Evolutionary conservation across 2,888 invertebrate species (phyloP).

Genomic region (Acleris laterana): DNA sequence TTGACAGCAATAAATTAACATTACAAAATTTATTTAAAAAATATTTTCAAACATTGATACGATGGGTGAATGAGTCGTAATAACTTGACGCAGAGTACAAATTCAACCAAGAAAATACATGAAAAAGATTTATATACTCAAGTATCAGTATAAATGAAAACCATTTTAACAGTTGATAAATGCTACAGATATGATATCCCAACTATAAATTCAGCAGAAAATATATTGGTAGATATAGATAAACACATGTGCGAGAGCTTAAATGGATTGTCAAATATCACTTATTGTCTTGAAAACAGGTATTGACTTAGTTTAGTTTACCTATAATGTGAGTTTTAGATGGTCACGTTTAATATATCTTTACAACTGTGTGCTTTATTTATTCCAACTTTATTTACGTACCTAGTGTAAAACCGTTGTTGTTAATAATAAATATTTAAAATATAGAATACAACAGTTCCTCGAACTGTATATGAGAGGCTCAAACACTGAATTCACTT

Average conservation of each 20-base stretch:
- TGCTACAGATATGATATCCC: background rate
- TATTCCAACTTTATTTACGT: constrained; percentile 12
- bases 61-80: too few species aligned
- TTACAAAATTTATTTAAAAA: too few species aligned
- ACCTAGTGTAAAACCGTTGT: constrained; percentile 65
- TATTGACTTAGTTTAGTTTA: constrained; percentile 36
- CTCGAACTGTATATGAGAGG: constrained; percentile 61
- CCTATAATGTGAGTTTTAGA: constrained; percentile 37
- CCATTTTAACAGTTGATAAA: background rate
- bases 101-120: too few species aligned
- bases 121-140: too few species aligned
- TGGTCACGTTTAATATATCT: constrained; percentile 36
- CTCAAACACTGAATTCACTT: constrained; percentile 52
- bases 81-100: too few species aligned
- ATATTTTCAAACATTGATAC: too few species aligned
- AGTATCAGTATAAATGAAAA: too few species aligned
- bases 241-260: constrained; percentile 35
- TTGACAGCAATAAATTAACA: too few species aligned
- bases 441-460: constrained; percentile 71
- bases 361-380: constrained; percentile 31
- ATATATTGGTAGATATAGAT: constrained; percentile 19
- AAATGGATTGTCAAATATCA: constrained; percentile 33
- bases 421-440: constrained; percentile 62
- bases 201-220: background rate
- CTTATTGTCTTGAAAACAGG: constrained; percentile 41